These are phyloP conservation scores for Branchellion lobata DNA, from an alignment of 2,888 invertebrate species.

Conservation along the genomic window DNA sequence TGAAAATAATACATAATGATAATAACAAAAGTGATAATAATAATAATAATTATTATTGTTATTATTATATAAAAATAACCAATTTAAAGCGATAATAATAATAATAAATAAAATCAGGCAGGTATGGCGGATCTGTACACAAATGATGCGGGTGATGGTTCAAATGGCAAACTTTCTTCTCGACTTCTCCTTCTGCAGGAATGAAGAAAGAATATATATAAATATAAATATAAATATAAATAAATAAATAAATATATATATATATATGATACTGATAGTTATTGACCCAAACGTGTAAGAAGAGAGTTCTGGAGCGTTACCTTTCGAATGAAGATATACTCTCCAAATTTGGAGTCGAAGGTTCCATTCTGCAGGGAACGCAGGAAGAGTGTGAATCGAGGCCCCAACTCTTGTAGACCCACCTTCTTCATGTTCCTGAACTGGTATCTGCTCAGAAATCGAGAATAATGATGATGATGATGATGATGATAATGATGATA, in stretches of 20 bases:
- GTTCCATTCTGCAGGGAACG: constrained; percentile 92
- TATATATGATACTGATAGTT: background rate
- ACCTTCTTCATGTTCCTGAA: constrained; percentile 66
- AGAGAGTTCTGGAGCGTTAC: no score
- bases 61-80: no score
- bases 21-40: no score
- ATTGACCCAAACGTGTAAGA: background rate
- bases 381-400: constrained; percentile 89
- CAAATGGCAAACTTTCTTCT: constrained; percentile 39
- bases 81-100: no score
- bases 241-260: background rate
- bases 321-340: constrained; percentile 87
- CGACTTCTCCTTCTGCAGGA: constrained; percentile 39
- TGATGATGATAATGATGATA: no score
- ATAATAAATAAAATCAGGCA: no score
- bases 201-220: background rate
- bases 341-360: constrained; percentile 92
- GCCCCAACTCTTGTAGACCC: constrained; percentile 89
- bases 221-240: background rate
- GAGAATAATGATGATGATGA: background rate
- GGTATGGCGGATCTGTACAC: no score
- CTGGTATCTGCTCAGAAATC: constrained; percentile 57
- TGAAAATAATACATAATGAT: no score
- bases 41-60: no score
- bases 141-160: no score